A percentile compares a stretch with the other conserved stretches of the same genome.
Conservation (phyloP, 2,113 vertebrate genomes). For the Clinocottus analis region DNA sequence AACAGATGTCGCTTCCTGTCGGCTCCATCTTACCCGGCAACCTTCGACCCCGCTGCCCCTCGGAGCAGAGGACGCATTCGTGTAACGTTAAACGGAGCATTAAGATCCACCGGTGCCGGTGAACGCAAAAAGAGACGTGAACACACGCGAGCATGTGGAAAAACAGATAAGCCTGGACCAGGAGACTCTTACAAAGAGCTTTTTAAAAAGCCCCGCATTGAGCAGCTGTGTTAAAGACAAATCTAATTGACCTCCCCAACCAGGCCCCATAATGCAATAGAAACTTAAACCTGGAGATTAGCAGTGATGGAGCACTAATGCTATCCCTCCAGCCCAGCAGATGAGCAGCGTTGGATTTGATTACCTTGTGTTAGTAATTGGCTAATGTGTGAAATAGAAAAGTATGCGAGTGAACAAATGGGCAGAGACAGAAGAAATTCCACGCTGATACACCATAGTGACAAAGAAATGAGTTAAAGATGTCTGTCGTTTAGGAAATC, state of each 20-base stretch:
- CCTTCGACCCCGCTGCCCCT: slow-evolving; percentile 45
- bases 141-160: not conserved
- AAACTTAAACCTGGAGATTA: slow-evolving; percentile 69
- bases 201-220: slow-evolving; percentile 19
- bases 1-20: slow-evolving; percentile 82
- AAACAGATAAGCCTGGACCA: not conserved
- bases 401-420: slow-evolving; percentile 24
- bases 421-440: not conserved
- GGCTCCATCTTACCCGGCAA: slow-evolving; percentile 42
- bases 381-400: slow-evolving; percentile 67
- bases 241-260: slow-evolving; percentile 81
- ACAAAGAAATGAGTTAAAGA: not conserved
- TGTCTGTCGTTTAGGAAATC: not conserved
- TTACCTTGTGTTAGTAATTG: slow-evolving; percentile 78
- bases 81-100: slow-evolving; percentile 3
- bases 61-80: not conserved
- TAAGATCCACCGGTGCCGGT: not conserved
- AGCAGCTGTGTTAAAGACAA: slow-evolving; percentile 80
- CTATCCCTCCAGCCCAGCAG: slow-evolving; percentile 61
- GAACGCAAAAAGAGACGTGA: not conserved
- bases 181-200: slow-evolving; percentile 6
- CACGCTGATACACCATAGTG: not conserved
- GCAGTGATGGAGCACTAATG: slow-evolving; percentile 71
- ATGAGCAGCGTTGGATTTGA: slow-evolving; percentile 71
- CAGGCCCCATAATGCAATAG: slow-evolving; percentile 78